Conservation (phyloP, 2,888 invertebrate species). For the Pseudococcus viburni region DNA sequence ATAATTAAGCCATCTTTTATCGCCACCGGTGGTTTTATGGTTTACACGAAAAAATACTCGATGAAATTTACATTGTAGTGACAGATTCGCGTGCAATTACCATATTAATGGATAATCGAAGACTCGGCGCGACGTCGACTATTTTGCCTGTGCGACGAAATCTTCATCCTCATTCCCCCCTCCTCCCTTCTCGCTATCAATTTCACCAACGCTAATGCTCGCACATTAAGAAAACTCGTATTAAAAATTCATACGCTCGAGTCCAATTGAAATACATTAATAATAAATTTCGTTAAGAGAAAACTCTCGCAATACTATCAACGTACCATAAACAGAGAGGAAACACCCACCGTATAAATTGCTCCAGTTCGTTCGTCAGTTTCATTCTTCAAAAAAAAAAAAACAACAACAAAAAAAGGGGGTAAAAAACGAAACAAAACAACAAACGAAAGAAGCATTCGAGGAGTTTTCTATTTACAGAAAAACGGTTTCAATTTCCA, state of each 20-base stretch:
- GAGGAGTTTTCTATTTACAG: conserved; percentile 20
- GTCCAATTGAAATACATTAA: neutral
- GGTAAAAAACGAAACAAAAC: neutral
- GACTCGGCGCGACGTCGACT: neutral
- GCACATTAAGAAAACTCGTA: neutral
- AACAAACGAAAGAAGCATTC: neutral
- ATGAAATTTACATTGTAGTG: neutral
- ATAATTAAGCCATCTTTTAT: conserved; percentile 3
- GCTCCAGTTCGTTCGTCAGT: neutral
- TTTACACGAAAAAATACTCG: neutral
- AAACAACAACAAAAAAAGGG: neutral
- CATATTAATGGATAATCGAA: neutral
- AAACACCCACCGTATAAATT: neutral
- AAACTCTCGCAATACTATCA: neutral
- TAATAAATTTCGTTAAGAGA: neutral
- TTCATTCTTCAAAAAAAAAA: neutral
- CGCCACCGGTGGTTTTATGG: neutral
- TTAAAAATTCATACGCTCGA: neutral
- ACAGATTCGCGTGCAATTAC: neutral
- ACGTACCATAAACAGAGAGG: neutral
- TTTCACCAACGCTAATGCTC: neutral
- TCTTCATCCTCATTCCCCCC: neutral
- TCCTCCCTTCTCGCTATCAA: neutral
- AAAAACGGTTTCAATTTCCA: conserved; percentile 15
- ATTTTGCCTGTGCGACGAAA: neutral